These are phyloP conservation scores for Lucilia cuprina DNA, from an alignment of 1,140 invertebrate species.

Conservation along the genomic window DNA sequence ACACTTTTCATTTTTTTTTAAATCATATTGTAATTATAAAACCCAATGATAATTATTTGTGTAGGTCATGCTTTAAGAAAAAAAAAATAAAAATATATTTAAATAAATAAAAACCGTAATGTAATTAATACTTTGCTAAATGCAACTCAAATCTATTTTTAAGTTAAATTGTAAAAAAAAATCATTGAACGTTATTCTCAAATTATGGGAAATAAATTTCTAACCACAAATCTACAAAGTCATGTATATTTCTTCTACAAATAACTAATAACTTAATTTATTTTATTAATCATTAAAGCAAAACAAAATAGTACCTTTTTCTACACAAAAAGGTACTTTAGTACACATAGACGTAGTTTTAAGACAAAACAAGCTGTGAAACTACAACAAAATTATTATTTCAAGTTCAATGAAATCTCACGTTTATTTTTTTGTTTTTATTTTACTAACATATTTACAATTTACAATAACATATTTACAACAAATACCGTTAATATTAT, in stretches of 20 bases:
- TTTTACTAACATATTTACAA: too few species aligned
- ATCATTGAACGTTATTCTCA: neutral
- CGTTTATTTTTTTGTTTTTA: slow-evolving; percentile 1
- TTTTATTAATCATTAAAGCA: neutral
- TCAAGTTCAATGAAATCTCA: slow-evolving; percentile 33
- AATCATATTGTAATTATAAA: neutral
- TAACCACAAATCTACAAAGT: neutral
- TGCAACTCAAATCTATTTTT: neutral
- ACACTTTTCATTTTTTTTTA: too few species aligned
- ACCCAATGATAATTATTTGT: neutral
- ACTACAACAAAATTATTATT: neutral
- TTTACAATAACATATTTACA: too few species aligned
- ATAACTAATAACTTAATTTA: slow-evolving; percentile 5
- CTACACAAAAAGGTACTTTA: neutral
- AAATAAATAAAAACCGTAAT: neutral
- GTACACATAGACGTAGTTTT: neutral
- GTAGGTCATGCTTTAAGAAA: neutral
- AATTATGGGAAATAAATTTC: neutral
- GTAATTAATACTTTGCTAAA: neutral
- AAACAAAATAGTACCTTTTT: neutral
- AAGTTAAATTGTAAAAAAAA: neutral
- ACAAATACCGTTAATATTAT: too few species aligned
- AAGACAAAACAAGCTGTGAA: neutral
- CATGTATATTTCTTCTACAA: neutral
- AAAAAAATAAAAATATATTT: neutral